Evolutionary conservation across 2,888 invertebrate species (phyloP).

Genomic region (Scaptomyza caliginosa): DNA sequence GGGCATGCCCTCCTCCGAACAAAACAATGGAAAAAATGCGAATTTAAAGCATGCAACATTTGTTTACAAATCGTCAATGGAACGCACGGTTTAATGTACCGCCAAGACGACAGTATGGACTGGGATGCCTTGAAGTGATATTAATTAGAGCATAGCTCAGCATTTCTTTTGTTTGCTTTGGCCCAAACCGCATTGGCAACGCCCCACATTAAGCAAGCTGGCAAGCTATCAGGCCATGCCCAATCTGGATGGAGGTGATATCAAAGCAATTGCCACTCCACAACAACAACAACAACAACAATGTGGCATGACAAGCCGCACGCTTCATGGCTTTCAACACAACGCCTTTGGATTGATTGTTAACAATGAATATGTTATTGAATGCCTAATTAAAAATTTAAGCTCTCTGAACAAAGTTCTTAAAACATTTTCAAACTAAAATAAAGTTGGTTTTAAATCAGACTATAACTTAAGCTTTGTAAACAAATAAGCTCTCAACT

Average conservation of each 20-base stretch:
- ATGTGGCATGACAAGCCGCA: conserved; percentile 33
- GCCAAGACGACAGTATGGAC: conserved; percentile 1
- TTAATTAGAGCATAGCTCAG: conserved; percentile 65
- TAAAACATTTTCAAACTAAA: too few species aligned
- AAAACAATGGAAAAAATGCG: conserved; percentile 74
- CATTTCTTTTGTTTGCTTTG: conserved; percentile 74
- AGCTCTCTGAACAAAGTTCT: too few species aligned
- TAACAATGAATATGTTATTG: conserved; percentile 32
- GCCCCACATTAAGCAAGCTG: conserved; percentile 36
- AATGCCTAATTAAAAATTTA: too few species aligned
- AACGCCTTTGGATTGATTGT: not conserved
- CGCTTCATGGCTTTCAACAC: conserved; percentile 39
- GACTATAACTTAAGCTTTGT: not conserved
- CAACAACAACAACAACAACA: too few species aligned
- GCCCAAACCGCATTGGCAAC: conserved; percentile 66
- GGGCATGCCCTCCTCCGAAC: conserved; percentile 32
- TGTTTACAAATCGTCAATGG: conserved; percentile 67
- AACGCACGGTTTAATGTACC: conserved; percentile 49
- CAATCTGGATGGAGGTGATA: conserved; percentile 57
- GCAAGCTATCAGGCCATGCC: conserved; percentile 53
- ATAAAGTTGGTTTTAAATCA: too few species aligned
- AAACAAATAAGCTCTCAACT: not conserved
- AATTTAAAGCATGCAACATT: conserved; percentile 49
- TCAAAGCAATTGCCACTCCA: conserved; percentile 11
- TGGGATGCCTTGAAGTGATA: conserved; percentile 69